phyloP scores from a whole-genome alignment of 2,113 vertebrate genomes.

The Alexandromys fortis region DNA sequence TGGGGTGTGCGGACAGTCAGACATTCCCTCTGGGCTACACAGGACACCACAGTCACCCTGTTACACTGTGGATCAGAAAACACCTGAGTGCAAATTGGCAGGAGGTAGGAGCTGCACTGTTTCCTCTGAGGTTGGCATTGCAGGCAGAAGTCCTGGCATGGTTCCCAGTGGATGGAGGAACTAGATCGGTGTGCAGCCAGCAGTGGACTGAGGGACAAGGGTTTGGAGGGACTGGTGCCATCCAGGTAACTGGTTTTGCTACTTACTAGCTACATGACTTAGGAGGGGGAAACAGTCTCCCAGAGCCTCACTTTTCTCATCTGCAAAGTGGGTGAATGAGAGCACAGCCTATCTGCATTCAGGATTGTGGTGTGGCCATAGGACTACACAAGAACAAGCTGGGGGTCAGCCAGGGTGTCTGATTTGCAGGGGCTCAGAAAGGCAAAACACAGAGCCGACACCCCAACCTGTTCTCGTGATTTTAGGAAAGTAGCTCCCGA shows the following conservation, averaged over 20 bases:
- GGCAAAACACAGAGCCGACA: background rate
- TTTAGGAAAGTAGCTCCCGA: background rate
- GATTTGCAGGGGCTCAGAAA: background rate
- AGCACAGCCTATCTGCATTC: background rate
- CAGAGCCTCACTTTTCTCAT: background rate
- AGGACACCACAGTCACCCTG: background rate
- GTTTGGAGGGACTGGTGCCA: background rate
- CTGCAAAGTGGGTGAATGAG: background rate
- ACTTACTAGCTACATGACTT: background rate
- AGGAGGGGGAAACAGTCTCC: background rate
- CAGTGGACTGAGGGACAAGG: background rate
- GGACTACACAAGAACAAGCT: background rate
- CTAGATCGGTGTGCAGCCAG: background rate
- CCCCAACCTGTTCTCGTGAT: background rate
- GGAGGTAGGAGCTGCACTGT: background rate
- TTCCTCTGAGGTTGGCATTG: no score
- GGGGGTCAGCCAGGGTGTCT: background rate
- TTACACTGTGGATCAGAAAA: background rate
- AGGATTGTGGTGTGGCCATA: background rate
- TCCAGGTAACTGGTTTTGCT: background rate
- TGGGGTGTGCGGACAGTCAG: rapidly evolving
- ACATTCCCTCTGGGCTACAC: background rate
- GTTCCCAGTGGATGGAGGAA: background rate
- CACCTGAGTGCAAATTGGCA: no score
- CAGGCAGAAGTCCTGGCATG: background rate